Conservation (phyloP, 2,888 invertebrate species). For the Dryococelus australis region DNA sequence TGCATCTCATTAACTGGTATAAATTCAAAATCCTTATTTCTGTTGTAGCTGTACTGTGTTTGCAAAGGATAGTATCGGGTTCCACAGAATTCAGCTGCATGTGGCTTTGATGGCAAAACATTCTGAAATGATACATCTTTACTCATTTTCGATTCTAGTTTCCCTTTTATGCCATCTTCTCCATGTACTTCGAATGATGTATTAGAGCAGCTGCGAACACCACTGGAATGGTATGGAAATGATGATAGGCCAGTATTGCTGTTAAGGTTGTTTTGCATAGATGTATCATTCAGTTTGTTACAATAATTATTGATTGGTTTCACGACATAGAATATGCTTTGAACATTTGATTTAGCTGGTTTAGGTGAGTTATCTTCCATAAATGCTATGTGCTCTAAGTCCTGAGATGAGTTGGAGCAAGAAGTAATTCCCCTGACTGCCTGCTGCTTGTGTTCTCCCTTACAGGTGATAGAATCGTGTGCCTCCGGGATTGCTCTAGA, state of each 20-base stretch:
- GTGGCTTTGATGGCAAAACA: conserved; percentile 28
- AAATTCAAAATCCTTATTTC: neutral
- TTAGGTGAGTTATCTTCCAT: conserved; percentile 1
- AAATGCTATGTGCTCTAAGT: conserved; percentile 11
- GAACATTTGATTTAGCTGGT: neutral
- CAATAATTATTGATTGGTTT: neutral
- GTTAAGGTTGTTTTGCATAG: neutral
- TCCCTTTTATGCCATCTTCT: neutral
- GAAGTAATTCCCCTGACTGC: neutral
- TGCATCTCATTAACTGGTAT: neutral
- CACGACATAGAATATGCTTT: conserved; percentile 11
- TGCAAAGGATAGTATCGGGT: conserved; percentile 19
- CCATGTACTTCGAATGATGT: neutral
- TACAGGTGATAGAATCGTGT: neutral
- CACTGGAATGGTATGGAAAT: neutral
- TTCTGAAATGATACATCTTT: neutral
- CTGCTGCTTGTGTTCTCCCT: neutral
- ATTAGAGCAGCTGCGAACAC: neutral
- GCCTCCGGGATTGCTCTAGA: neutral
- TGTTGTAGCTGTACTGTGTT: neutral
- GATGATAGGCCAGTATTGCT: neutral
- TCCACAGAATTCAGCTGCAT: conserved; percentile 32
- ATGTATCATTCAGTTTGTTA: neutral
- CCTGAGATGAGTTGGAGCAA: neutral
- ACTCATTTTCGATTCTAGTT: neutral